Evolutionary conservation across 2,797 vertebrate genomes (phyloP).

Genomic region (Anguilla pacifica): DNA sequence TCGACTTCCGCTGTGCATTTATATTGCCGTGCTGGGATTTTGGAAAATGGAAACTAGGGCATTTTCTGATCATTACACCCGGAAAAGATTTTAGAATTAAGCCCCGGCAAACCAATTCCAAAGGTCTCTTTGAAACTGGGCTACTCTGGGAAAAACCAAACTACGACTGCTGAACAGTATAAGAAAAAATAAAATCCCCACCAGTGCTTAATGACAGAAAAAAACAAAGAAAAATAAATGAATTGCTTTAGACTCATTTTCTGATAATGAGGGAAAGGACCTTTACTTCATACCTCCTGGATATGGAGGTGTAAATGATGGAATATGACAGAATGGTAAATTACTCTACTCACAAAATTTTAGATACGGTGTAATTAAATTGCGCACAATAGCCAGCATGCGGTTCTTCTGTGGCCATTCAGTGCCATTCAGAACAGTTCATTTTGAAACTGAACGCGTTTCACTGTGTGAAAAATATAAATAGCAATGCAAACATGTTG

Average conservation of each 20-base stretch:
- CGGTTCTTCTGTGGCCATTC: background rate
- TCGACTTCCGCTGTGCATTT: background rate
- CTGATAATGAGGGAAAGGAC: background rate
- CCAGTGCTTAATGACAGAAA: background rate
- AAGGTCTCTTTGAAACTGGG: conserved; percentile 4
- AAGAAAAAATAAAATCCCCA: background rate
- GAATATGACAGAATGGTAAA: background rate
- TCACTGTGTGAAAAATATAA: conserved; percentile 18
- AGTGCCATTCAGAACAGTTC: background rate
- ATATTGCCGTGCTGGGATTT: background rate
- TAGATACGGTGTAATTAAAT: conserved; percentile 8
- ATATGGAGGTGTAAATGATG: background rate
- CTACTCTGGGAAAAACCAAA: background rate
- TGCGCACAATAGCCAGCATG: background rate
- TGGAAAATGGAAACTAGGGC: background rate
- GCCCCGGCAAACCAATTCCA: conserved; percentile 5
- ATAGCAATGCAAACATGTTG: conserved; percentile 25
- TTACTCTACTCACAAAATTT: background rate
- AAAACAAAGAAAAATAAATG: background rate
- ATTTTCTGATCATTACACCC: conserved; percentile 15
- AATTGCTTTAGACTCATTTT: background rate
- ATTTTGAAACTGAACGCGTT: background rate
- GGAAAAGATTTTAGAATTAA: background rate
- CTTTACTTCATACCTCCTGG: background rate
- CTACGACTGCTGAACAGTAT: background rate